phyloP scores from a whole-genome alignment of 2,888 invertebrate genomes.

The Parnassius smintheus region DNA sequence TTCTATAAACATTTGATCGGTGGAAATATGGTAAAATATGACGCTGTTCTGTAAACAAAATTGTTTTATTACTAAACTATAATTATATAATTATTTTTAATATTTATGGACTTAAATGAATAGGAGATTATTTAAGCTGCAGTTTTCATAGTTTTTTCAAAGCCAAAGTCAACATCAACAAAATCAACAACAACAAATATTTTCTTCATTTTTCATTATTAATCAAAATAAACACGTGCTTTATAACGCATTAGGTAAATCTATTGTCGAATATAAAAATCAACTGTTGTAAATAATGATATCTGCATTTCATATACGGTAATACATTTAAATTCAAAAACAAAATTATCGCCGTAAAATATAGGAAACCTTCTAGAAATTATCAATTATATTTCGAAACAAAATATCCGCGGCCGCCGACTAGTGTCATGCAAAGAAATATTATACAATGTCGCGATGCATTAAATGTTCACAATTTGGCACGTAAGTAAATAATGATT shows the following conservation, averaged over 20 bases:
- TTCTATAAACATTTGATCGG: conserved; percentile 39
- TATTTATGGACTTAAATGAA: too few species aligned
- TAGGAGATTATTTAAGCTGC: too few species aligned
- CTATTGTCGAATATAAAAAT: too few species aligned
- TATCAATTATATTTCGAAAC: neutral
- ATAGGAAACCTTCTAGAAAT: neutral
- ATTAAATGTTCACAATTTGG: conserved; percentile 68
- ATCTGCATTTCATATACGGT: too few species aligned
- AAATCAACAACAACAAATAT: too few species aligned
- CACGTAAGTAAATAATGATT: conserved; percentile 73
- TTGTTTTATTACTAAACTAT: conserved; percentile 1
- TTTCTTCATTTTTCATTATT: too few species aligned
- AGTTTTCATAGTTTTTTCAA: too few species aligned
- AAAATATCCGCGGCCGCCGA: conserved; percentile 36
- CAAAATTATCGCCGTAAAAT: neutral
- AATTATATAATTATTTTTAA: too few species aligned
- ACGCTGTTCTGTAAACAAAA: neutral
- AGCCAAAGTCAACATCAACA: too few species aligned
- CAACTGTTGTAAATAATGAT: too few species aligned
- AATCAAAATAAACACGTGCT: too few species aligned
- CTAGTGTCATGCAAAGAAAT: conserved; percentile 34
- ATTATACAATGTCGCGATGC: conserved; percentile 40
- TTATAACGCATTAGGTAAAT: too few species aligned
- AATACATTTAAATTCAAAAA: neutral
- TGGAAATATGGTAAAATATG: conserved; percentile 25